Conservation (phyloP, 2,113 vertebrate species). For the Campylomormyrus numenius region DNA sequence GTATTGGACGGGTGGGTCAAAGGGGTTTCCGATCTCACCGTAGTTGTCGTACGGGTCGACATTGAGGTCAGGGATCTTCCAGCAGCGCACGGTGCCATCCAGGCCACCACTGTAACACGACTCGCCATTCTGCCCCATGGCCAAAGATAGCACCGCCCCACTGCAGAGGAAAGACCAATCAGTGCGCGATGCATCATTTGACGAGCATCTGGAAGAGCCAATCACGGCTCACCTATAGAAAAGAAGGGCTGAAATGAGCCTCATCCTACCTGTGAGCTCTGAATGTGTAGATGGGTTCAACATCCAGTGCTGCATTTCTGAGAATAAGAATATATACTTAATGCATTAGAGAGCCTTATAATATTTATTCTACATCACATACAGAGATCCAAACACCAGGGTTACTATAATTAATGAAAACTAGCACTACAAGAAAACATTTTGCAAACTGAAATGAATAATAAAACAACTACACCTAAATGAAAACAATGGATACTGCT, state of each 20-base stretch:
- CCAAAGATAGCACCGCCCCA: slow-evolving; percentile 73
- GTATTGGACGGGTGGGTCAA: neutral
- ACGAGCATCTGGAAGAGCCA: neutral
- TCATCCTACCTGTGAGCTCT: slow-evolving; percentile 75
- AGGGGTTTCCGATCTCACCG: slow-evolving; percentile 51
- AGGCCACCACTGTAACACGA: slow-evolving; percentile 76
- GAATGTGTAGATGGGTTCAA: slow-evolving; percentile 86
- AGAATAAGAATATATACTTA: slow-evolving; percentile 5
- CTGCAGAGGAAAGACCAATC: slow-evolving; percentile 43
- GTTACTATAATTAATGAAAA: neutral
- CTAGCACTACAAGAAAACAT: neutral
- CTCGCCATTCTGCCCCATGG: slow-evolving; percentile 68
- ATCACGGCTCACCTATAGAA: neutral
- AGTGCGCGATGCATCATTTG: neutral
- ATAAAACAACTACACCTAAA: neutral
- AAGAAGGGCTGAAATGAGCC: neutral
- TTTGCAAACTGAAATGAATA: neutral
- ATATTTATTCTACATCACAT: neutral
- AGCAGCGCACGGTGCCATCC: slow-evolving; percentile 71
- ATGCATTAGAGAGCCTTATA: neutral
- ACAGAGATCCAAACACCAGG: neutral
- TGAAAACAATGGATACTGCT: neutral
- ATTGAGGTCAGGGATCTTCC: slow-evolving; percentile 81
- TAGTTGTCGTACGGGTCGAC: slow-evolving; percentile 86
- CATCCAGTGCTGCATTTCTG: slow-evolving; percentile 77